These are phyloP conservation scores for Zenarchopterus dispar DNA, from an alignment of 2,797 vertebrate species.

Conservation along the genomic window DNA sequence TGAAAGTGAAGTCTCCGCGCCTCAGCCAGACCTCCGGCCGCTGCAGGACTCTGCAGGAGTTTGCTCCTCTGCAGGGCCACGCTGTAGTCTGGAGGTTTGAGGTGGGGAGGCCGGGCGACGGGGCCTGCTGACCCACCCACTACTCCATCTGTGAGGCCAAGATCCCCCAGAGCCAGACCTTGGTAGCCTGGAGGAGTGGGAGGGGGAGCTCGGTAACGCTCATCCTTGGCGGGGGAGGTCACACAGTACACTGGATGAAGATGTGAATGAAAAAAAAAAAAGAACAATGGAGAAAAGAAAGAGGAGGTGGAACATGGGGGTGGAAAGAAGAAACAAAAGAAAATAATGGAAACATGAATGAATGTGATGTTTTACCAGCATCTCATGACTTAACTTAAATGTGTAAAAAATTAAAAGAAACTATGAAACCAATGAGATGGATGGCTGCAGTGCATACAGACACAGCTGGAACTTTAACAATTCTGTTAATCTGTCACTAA, in stretches of 20 bases:
- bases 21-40: conserved; percentile 80
- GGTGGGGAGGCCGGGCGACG: conserved; percentile 84
- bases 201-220: conserved; percentile 95
- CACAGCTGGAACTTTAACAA: conserved; percentile 10
- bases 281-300: conserved; percentile 34
- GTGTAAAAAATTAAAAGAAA: conserved; percentile 68
- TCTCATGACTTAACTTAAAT: conserved; percentile 47
- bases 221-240: conserved; percentile 95
- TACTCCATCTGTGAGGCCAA: conserved; percentile 78
- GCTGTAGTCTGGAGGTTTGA: conserved; percentile 95
- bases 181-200: conserved; percentile 97
- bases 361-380: conserved; percentile 83
- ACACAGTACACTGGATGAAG: conserved; percentile 95
- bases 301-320: conserved; percentile 60
- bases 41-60: conserved; percentile 87
- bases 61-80: conserved; percentile 97
- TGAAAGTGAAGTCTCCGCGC: conserved; percentile 78
- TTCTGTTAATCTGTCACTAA: neutral
- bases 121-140: conserved; percentile 79
- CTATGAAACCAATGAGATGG: conserved; percentile 75
- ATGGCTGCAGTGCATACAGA: conserved; percentile 71
- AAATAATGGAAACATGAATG: conserved; percentile 79
- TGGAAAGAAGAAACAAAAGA: conserved; percentile 40
- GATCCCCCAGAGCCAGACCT: conserved; percentile 93
- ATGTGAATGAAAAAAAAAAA: conserved; percentile 70